Evolutionary conservation across 2,113 vertebrate genomes (phyloP).

Genomic region (Peromyscus californicus): DNA sequence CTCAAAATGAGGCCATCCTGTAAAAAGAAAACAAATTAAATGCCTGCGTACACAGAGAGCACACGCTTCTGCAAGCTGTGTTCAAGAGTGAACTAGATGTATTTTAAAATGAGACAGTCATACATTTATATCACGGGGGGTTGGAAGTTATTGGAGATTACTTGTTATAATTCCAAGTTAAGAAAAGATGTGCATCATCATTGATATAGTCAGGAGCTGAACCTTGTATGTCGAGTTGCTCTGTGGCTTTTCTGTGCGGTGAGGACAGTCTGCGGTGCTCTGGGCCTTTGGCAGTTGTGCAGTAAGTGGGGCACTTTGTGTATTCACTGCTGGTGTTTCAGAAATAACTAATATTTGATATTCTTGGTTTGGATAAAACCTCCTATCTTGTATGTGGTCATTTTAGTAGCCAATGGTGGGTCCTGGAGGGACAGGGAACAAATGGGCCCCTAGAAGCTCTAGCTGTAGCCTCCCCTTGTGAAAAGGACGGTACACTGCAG

Average conservation of each 20-base stretch:
- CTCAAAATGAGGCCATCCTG: constrained; percentile 86
- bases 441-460: neutral
- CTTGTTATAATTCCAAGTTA: constrained; percentile 62
- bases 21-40: constrained; percentile 78
- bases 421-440: constrained; percentile 12
- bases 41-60: rapidly evolving
- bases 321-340: neutral
- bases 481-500: neutral
- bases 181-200: neutral
- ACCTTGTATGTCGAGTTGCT: constrained; percentile 33
- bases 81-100: constrained; percentile 53
- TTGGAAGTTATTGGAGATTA: constrained; percentile 60
- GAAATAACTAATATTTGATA: constrained; percentile 10
- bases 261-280: neutral
- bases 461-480: neutral
- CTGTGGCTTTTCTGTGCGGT: neutral
- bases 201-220: constrained; percentile 33
- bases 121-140: constrained; percentile 48
- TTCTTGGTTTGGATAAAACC: constrained; percentile 48
- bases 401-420: constrained; percentile 19
- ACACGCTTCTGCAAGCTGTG: constrained; percentile 57
- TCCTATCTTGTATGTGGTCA: neutral
- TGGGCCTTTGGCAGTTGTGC: neutral
- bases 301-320: neutral
- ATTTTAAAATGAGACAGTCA: constrained; percentile 68